Percentiles rank a stretch among this genome's conserved stretches.
Conservation (phyloP, 2,113 vertebrate species). For the human region GRCh38 chr16:61534501-61535000, state of each 20-base stretch:
- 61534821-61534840: not conserved
- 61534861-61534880: not conserved
- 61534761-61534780: not conserved
- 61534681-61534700: not conserved
- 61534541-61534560: slow-evolving; percentile 66
- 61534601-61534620: slow-evolving; percentile 23
- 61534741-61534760: not conserved
- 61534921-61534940: not conserved
- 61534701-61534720: not conserved
- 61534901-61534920: not conserved
- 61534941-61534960: not conserved
- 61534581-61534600: slow-evolving; percentile 50
- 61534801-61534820: not conserved
- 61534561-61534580: slow-evolving; percentile 7
- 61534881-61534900: not conserved
- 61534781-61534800: not conserved
- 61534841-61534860: not conserved
- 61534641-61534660: not conserved
- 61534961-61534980: not conserved
- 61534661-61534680: not conserved
- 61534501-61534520: slow-evolving; percentile 41
- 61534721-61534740: not conserved
- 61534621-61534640: not conserved
- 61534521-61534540: slow-evolving; percentile 8
- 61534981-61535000: not conserved